Percentiles rank a stretch among this genome's conserved stretches.
These are phyloP conservation scores for Polydrusus tereticollis DNA, from an alignment of 2,888 invertebrate species.

Conservation along the genomic window DNA sequence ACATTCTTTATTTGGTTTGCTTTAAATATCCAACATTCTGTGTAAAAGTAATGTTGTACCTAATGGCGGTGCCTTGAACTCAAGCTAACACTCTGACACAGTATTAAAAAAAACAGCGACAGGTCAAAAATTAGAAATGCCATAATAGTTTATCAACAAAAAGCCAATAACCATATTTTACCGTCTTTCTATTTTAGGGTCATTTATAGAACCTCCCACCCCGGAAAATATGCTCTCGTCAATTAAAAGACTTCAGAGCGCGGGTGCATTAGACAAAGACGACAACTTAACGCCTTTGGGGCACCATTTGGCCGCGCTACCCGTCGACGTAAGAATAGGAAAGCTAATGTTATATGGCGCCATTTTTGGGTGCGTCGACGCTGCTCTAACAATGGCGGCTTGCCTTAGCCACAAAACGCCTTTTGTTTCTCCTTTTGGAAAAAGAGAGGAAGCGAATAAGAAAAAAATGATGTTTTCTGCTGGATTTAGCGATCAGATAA, in stretches of 20 bases:
- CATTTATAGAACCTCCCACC: constrained; percentile 80
- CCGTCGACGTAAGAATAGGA: constrained; percentile 92
- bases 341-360: constrained; percentile 93
- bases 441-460: constrained; percentile 78
- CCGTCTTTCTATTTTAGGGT: constrained; percentile 23
- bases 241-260: constrained; percentile 78
- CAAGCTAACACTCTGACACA: no score
- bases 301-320: constrained; percentile 87
- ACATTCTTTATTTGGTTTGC: no score
- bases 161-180: neutral
- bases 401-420: constrained; percentile 85
- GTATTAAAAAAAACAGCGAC: no score
- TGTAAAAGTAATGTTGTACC: no score
- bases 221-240: constrained; percentile 78
- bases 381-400: constrained; percentile 91
- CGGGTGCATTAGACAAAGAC: constrained; percentile 83
- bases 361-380: constrained; percentile 92
- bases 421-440: constrained; percentile 81
- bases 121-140: no score
- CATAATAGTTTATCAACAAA: no score
- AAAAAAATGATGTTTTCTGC: constrained; percentile 82
- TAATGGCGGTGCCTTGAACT: no score
- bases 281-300: constrained; percentile 87
- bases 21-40: no score
- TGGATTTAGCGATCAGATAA: constrained; percentile 90